Percentiles rank a stretch among this genome's conserved stretches.
These are phyloP conservation scores for Cephonodes hylas DNA, from an alignment of 2,888 invertebrate species.

Conservation along the genomic window DNA sequence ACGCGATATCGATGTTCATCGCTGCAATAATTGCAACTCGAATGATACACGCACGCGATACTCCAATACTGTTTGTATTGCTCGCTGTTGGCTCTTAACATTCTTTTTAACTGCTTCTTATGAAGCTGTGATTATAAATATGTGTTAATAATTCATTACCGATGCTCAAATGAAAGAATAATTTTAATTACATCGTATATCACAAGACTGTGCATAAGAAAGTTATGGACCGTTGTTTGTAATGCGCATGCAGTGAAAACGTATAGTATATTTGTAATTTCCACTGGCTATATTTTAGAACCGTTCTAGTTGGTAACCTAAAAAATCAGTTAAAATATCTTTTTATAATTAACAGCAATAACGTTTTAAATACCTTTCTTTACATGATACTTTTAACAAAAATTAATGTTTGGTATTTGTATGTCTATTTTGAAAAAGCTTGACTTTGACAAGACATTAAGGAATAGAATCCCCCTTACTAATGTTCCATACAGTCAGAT, in stretches of 20 bases:
- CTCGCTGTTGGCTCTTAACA: conserved; percentile 34
- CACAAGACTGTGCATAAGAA: not conserved
- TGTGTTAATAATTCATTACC: conserved; percentile 40
- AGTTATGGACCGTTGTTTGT: not conserved
- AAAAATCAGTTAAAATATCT: no score
- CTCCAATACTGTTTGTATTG: conserved; percentile 45
- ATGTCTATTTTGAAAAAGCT: no score
- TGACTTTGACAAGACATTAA: no score
- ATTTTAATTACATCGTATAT: conserved; percentile 11
- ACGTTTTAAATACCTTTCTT: no score
- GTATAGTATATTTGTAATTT: not conserved
- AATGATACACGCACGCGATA: conserved; percentile 75
- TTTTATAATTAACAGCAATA: no score
- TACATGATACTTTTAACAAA: no score
- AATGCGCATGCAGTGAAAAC: not conserved
- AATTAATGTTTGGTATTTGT: no score
- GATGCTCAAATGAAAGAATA: conserved; percentile 25
- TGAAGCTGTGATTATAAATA: conserved; percentile 49
- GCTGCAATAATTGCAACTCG: conserved; percentile 67
- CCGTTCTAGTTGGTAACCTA: no score
- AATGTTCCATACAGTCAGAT: no score
- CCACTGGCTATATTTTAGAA: no score
- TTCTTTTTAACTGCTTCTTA: conserved; percentile 51
- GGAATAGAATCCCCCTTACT: no score
- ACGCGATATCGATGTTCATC: conserved; percentile 72